A percentile compares a stretch with the other conserved stretches of the same genome.
Evolutionary conservation across 2,113 vertebrate species (phyloP).

Genomic region (Cynoglossus semilaevis): DNA sequence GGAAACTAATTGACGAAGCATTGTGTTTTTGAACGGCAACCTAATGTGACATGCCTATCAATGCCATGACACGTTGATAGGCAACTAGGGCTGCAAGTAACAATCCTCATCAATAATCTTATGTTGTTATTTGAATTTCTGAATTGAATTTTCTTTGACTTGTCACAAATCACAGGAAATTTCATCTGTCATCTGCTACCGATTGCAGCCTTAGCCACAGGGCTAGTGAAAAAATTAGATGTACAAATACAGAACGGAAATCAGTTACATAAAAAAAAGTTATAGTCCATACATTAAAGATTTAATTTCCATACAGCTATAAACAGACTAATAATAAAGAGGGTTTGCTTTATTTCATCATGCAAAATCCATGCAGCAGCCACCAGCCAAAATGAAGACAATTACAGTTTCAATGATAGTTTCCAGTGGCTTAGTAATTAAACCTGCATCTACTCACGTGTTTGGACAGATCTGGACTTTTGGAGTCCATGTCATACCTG

Average conservation of each 20-base stretch:
- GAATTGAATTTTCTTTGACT: no score
- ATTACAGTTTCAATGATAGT: conserved; percentile 12
- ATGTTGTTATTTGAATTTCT: no score
- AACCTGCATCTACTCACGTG: conserved; percentile 81
- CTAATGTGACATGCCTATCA: conserved; percentile 14
- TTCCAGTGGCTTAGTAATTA: conserved; percentile 30
- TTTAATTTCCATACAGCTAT: conserved; percentile 53
- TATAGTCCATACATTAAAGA: conserved; percentile 1
- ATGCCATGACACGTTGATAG: conserved; percentile 1
- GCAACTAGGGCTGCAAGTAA: background rate
- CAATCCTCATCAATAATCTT: no score
- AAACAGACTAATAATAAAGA: conserved; percentile 39
- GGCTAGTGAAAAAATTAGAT: no score
- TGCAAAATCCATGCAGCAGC: conserved; percentile 37
- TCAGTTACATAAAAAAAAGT: background rate
- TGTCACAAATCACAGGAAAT: no score
- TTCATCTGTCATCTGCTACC: no score
- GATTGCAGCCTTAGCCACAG: no score
- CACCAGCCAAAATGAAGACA: conserved; percentile 6
- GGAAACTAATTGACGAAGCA: conserved; percentile 58
- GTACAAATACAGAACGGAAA: no score
- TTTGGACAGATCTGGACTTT: conserved; percentile 94
- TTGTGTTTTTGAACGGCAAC: conserved; percentile 27
- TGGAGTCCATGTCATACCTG: conserved; percentile 95
- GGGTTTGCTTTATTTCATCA: conserved; percentile 62